Percentiles rank a stretch among this genome's conserved stretches.
Evolutionary conservation across 2,888 invertebrate genomes (phyloP).

Genomic region (Phorcus lineatus): DNA sequence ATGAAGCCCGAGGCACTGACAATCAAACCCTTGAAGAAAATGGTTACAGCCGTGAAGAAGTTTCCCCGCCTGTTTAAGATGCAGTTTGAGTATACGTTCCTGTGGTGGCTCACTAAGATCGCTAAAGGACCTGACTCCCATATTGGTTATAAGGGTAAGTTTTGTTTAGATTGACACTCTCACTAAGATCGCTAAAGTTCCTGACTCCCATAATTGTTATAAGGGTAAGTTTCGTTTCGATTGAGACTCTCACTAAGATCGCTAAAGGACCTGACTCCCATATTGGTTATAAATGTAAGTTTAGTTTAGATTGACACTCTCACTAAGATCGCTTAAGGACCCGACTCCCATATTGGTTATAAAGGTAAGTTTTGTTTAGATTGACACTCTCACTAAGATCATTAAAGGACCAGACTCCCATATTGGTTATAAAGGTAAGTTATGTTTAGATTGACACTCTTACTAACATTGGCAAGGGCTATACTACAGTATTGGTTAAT

Average conservation of each 20-base stretch:
- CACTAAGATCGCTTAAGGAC: too few species aligned
- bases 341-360: too few species aligned
- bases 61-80: slow-evolving; percentile 54
- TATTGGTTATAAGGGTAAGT: slow-evolving; percentile 61
- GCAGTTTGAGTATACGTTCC: slow-evolving; percentile 65
- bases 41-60: slow-evolving; percentile 40
- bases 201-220: too few species aligned
- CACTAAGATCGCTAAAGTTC: too few species aligned
- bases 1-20: slow-evolving; percentile 52
- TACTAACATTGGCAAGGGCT: too few species aligned
- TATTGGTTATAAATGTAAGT: slow-evolving; percentile 61
- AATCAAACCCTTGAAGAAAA: slow-evolving; percentile 41
- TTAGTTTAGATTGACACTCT: too few species aligned
- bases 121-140: slow-evolving; percentile 47
- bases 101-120: slow-evolving; percentile 61
- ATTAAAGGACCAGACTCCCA: slow-evolving; percentile 47
- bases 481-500: too few species aligned
- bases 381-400: slow-evolving; percentile 59
- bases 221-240: too few species aligned
- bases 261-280: slow-evolving; percentile 47
- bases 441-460: too few species aligned
- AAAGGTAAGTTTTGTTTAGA: too few species aligned
- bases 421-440: slow-evolving; percentile 61
- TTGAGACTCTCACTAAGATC: slow-evolving; percentile 59
- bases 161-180: too few species aligned